Evolutionary conservation across 2,113 vertebrate genomes (phyloP), one percentile per base, ranked within the genome.

Genomic region (Heterotilapia buettikoferi): DNA sequence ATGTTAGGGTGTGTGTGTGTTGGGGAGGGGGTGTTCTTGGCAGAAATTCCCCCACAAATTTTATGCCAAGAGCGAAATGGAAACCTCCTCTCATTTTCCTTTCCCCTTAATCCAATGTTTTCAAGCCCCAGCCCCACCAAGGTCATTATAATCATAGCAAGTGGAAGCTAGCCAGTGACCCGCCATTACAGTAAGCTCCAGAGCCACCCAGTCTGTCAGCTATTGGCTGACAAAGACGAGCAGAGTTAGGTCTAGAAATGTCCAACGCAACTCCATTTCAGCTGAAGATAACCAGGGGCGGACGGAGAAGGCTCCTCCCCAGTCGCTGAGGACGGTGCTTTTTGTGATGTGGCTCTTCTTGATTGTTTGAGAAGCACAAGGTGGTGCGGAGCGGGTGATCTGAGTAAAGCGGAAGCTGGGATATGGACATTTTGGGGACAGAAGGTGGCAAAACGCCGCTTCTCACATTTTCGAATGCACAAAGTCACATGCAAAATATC

Each of bases 101-200:
- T 96, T 96, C 92, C 96, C 94, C 95, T 95, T 96, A 96, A 96
- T 96, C 96, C 96, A 96, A 96, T 96, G 96, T 96, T 97, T 97
- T 96, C 93, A 94, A 94, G 96, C 95, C 96, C 95, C 90, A 90
- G 95, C 90, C 95, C 92, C 92, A 94, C 95, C 96, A 97, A 97
- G 96, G 96, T 97, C 95, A 95, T 96, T 96, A 97, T 96, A 96
- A 96, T 96, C 96, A 96, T 95, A 96, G 94, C 94, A 92, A 94
- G 96, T 96, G 96, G 95, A 96, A 93, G 90, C 92, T 86, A 93
- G 95, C 96, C 96, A 96, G 95, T 94, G 93, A 96, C 95, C 95
- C 93, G 78, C 96, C 95, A 96, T 95, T 96, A 95, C 94, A 71
- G 90, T 91, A 90, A 96, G 96, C 95, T 95, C 93, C 89, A 86